phyloP scores from a whole-genome alignment of 2,888 invertebrate species.

The Elgonia sp. region DNA sequence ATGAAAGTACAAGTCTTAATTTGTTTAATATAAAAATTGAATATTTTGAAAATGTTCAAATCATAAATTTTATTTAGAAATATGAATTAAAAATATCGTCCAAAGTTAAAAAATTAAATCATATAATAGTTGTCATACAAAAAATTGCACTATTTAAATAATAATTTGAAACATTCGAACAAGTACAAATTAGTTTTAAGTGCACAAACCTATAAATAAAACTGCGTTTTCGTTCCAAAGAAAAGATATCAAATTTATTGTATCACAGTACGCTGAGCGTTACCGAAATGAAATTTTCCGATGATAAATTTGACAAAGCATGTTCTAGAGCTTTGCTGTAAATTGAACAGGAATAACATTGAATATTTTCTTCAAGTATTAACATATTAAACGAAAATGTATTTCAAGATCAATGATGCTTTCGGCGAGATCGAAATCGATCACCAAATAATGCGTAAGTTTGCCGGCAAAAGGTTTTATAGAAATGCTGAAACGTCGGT shows the following conservation, averaged over 20 bases:
- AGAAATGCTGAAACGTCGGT: conserved; percentile 82
- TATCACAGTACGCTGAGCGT: conserved; percentile 15
- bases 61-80: too few relatives aligned
- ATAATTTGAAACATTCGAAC: neutral
- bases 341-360: neutral
- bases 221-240: conserved; percentile 31
- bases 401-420: neutral
- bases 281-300: conserved; percentile 17
- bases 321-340: neutral
- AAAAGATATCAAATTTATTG: conserved; percentile 46
- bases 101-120: too few relatives aligned
- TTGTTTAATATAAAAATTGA: too few relatives aligned
- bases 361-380: neutral
- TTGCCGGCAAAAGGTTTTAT: conserved; percentile 58
- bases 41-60: too few relatives aligned
- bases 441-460: conserved; percentile 43
- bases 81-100: too few relatives aligned
- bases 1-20: too few relatives aligned
- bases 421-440: conserved; percentile 9
- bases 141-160: neutral
- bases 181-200: conserved; percentile 43
- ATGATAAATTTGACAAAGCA: conserved; percentile 18
- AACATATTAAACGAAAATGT: neutral
- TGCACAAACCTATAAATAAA: conserved; percentile 41
- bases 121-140: too few relatives aligned